Evolutionary conservation across 2,888 invertebrate genomes (phyloP).

Genomic region (Limnephilus rhombicus): DNA sequence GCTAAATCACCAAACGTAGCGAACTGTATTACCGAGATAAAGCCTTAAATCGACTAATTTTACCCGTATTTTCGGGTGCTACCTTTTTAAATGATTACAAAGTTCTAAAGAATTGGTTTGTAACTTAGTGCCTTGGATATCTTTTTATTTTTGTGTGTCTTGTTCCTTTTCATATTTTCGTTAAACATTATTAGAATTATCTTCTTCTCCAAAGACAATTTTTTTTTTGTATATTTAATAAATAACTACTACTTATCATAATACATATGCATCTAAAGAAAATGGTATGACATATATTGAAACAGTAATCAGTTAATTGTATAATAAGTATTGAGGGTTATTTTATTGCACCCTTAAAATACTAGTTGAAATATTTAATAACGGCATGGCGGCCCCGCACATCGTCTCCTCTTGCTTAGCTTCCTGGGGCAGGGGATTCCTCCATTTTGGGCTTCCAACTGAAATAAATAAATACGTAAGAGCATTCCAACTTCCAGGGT

Average conservation of each 20-base stretch:
- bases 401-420: conserved; percentile 79
- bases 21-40: no score
- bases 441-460: conserved; percentile 80
- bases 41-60: no score
- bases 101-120: no score
- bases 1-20: no score
- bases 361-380: not conserved
- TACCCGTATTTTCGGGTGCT: no score
- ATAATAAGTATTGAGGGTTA: not conserved
- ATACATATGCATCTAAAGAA: not conserved
- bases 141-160: no score
- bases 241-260: not conserved
- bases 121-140: no score
- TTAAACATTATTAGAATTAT: no score
- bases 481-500: not conserved
- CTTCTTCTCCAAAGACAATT: no score
- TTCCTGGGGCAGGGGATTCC: conserved; percentile 82
- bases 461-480: conserved; percentile 64
- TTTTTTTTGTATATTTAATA: no score
- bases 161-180: no score
- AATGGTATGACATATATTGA: not conserved
- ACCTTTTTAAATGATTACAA: no score
- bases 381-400: conserved; percentile 71
- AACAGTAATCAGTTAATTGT: not conserved
- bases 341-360: not conserved